phyloP scores from a whole-genome alignment of 2,113 vertebrate genomes.

The Bujurquina vittata region DNA sequence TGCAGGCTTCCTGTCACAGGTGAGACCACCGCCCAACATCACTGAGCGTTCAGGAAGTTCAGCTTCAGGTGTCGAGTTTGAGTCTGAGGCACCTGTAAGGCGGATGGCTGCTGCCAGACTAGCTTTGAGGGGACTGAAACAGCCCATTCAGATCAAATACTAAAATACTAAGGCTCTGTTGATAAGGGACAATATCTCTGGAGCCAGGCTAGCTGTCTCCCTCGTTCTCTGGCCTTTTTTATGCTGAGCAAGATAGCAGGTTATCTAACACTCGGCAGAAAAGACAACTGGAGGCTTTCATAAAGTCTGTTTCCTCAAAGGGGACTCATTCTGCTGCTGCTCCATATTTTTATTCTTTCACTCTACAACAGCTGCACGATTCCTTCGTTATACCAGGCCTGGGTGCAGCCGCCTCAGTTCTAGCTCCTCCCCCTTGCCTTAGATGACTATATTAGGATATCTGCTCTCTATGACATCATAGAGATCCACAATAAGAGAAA shows the following conservation, averaged over 20 bases:
- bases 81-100: too few relatives aligned
- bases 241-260: neutral
- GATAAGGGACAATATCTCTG: neutral
- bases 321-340: neutral
- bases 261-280: neutral
- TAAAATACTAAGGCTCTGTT: neutral
- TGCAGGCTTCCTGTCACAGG: conserved; percentile 81
- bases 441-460: neutral
- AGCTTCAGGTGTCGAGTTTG: too few relatives aligned
- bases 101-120: neutral
- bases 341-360: neutral
- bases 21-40: conserved; percentile 16
- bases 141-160: neutral
- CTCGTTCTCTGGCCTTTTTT: neutral
- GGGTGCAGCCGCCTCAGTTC: neutral
- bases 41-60: too few relatives aligned
- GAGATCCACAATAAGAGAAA: neutral
- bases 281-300: fast-evolving
- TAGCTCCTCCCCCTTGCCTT: neutral
- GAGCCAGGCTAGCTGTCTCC: neutral
- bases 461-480: neutral
- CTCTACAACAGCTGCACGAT: neutral
- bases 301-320: neutral
- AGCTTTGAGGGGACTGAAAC: neutral
- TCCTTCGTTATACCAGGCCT: neutral